Base-by-base conservation (phyloP, 2,888 invertebrate species). In the Lithosia quadra region DNA sequence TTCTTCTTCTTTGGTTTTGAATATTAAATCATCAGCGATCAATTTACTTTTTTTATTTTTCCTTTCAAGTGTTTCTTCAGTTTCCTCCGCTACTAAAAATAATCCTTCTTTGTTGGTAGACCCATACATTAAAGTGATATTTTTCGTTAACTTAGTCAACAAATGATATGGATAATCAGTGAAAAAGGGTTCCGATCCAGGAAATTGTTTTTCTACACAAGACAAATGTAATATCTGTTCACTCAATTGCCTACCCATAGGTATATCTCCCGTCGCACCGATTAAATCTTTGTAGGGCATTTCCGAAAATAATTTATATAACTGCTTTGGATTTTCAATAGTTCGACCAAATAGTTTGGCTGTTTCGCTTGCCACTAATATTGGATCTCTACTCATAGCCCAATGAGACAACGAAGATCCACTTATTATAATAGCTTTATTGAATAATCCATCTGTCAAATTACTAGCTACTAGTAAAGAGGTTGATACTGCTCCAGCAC, bases 341-440 rank as follows among this genome's bases (percentile, higher is more conserved):
- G 90, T 69, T 56, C 88, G 82, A 0, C 92, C 93, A 49, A 93
- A 72, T 7, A 82, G 75, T 81, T 91, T 88, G 1, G 90, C 88
- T 62, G 91, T 68, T 1, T 90, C 79, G 71, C 89, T 90, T 13
- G 94, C 93, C 13, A 85, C 73, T 80, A 81, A 82, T 9, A 93
- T 65, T 0, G 94, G 93, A 13, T 92, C 78, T 71, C 90, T 87
- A 65, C 91, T 90, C 2, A 92, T 74, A 4, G 90, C 85, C 92
- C 92, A 94, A 76, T 82, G 90, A 0, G 92, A 77, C 57, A 90
- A 63, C 1, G 91, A 84, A 0, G 91, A 89, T 13, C 94, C 94
- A 72, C 94, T 94, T 69, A 92, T 91, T n/a, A 92, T 73, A 39
- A 94, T 92, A 1, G 89, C 93, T 82, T 81, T 90, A 10, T 91